phyloP scores from a whole-genome alignment of 2,113 vertebrate genomes.

The Centropristis striata region DNA sequence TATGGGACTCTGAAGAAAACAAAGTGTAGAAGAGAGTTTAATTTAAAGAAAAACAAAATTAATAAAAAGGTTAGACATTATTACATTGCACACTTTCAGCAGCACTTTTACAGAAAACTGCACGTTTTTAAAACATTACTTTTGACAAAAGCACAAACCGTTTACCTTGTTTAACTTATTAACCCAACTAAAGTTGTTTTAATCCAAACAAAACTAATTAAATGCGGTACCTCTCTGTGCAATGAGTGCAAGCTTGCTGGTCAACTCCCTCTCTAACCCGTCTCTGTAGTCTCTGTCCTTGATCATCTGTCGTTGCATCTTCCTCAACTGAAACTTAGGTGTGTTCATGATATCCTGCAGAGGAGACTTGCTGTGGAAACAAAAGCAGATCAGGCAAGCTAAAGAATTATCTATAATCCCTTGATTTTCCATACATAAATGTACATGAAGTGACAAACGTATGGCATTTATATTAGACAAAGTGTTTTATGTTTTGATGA shows the following conservation, averaged over 20 bases:
- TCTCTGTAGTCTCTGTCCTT: constrained; percentile 88
- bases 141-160: not conserved
- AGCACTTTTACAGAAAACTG: not conserved
- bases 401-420: not conserved
- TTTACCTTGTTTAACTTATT: not conserved
- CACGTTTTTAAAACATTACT: not conserved
- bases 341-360: constrained; percentile 93
- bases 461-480: not conserved
- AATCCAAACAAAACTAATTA: not conserved
- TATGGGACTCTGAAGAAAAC: constrained; percentile 84
- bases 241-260: constrained; percentile 81
- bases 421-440: not conserved
- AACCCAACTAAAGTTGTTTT: not conserved
- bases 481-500: not conserved
- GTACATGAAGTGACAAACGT: not conserved
- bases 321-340: constrained; percentile 91
- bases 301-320: constrained; percentile 87
- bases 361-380: constrained; percentile 83
- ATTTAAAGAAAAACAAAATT: not conserved
- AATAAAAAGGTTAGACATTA: too few relatives aligned
- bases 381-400: constrained; percentile 13
- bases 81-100: not conserved
- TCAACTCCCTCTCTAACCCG: constrained; percentile 88
- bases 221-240: constrained; percentile 86
- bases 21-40: not conserved